Percentiles rank a stretch among this genome's conserved stretches.
Evolutionary conservation across 1,140 invertebrate species (phyloP).

Genomic region (Drosophila pectinifera): DNA sequence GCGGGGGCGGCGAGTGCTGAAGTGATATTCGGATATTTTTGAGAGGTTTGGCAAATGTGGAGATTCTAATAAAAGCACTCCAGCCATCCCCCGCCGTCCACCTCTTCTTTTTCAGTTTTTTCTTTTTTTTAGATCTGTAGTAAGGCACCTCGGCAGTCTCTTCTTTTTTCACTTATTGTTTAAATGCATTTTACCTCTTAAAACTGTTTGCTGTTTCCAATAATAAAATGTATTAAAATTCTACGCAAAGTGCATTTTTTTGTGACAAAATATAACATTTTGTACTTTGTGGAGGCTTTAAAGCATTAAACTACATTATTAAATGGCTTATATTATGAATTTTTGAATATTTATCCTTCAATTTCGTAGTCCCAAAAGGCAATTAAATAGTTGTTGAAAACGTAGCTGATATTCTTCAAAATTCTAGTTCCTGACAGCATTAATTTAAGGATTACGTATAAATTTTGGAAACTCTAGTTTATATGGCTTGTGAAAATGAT

Average conservation of each 20-base stretch:
- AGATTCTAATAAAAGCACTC: constrained; percentile 6
- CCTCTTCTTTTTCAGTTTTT: not conserved
- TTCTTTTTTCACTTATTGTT: constrained; percentile 31
- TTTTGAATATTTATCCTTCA: too few relatives aligned
- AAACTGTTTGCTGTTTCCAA: constrained; percentile 20
- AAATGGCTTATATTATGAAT: not conserved
- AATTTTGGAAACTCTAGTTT: not conserved
- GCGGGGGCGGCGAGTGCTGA: not conserved
- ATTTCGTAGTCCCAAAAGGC: not conserved
- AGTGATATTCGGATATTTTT: constrained; percentile 11
- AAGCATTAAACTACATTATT: not conserved
- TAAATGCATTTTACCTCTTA: constrained; percentile 23
- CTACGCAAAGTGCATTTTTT: not conserved
- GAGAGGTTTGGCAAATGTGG: not conserved
- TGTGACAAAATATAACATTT: not conserved
- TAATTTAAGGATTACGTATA: too few relatives aligned
- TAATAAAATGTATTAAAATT: not conserved
- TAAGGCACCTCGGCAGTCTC: constrained; percentile 42
- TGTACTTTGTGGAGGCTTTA: not conserved
- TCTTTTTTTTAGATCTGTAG: constrained; percentile 4
- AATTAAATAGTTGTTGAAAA: not conserved
- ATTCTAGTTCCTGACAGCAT: too few relatives aligned
- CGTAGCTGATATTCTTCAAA: not conserved
- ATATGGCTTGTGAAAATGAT: not conserved
- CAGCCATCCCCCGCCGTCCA: too few relatives aligned